phyloP scores from a whole-genome alignment of 2,797 vertebrate genomes.

The Phataginus tricuspis region DNA sequence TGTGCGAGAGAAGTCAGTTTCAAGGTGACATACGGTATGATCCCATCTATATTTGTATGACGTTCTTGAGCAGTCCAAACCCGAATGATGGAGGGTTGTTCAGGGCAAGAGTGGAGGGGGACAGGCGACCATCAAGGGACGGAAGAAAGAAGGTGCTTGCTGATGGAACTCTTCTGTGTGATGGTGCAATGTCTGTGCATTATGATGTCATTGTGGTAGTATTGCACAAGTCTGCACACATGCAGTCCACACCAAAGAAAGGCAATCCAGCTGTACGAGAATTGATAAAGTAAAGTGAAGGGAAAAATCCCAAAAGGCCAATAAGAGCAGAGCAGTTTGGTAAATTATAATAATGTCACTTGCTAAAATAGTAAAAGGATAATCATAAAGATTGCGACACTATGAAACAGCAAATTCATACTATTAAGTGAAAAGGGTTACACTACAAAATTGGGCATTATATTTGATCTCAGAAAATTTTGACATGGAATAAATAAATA shows the following conservation, averaged over 20 bases:
- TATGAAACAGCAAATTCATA: neutral
- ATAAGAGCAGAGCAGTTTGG: neutral
- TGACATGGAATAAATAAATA: neutral
- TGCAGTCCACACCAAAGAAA: too few species aligned
- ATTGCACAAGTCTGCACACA: accelerated
- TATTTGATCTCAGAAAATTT: neutral
- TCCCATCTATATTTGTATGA: neutral
- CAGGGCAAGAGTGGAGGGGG: neutral
- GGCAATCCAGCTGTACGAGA: accelerated
- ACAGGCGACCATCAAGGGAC: accelerated
- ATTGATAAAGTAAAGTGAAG: neutral
- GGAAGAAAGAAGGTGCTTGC: accelerated
- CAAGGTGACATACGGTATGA: accelerated
- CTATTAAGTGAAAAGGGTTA: neutral
- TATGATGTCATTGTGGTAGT: too few species aligned
- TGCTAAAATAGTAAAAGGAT: neutral
- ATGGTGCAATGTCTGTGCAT: accelerated
- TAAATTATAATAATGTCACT: neutral
- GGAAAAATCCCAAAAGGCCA: neutral
- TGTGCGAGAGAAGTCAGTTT: neutral
- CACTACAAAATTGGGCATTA: neutral
- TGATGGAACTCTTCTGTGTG: accelerated
- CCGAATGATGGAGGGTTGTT: accelerated
- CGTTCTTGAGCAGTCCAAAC: neutral
- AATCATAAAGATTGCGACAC: too few species aligned